Evolutionary conservation across 2,888 invertebrate genomes (phyloP), one percentile per base, ranked within the genome.

Genomic region (Frankliniella intonsa): DNA sequence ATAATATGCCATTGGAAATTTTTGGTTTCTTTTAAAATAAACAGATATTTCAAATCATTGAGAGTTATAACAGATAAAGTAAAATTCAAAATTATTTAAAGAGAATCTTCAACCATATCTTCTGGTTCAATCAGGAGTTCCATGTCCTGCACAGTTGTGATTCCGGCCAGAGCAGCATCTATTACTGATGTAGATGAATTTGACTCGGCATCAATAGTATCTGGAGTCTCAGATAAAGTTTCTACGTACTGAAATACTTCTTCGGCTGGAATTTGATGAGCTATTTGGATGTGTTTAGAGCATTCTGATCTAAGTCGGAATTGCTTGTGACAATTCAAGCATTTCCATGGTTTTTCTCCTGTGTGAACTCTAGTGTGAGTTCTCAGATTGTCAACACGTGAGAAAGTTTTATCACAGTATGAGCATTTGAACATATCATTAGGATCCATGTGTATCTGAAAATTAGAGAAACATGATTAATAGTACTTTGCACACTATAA

Each of bases 311-410:
- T 22, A 22, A 76, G 25, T 25, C 69, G n/a, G 25, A 76, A 76
- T 9, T 22, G 69, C 12, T 25, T 22, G 7, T 76, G 22, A 12
- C 69, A 76, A 11, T 25, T 12, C 25, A n/a, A 22, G 25, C 69
- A 76, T 9, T 76, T 76, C 69, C 69, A 76, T 22, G 69, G 69
- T 25, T 76, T 76, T 25, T 76, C 69, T 76, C 69, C 69, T 12
- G 69, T 76, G 25, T 76, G 69, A 25, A 76, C 69, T 25, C 69
- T 76, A 10, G 69, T 76, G 25, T 76, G 69, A 25, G 69, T 76
- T 25, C 69, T 9, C 25, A 76, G 25, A 76, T 76, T 76, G 12
- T 76, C 69, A 22, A 22, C 5, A 25, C 69, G 69, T 25, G 69
- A 76, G 69, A 76, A 76, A 9, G 25, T 25, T 25, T 76, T 76